Base-by-base conservation (phyloP, 2,113 vertebrate genomes). In the Oreochromis spilurus region DNA sequence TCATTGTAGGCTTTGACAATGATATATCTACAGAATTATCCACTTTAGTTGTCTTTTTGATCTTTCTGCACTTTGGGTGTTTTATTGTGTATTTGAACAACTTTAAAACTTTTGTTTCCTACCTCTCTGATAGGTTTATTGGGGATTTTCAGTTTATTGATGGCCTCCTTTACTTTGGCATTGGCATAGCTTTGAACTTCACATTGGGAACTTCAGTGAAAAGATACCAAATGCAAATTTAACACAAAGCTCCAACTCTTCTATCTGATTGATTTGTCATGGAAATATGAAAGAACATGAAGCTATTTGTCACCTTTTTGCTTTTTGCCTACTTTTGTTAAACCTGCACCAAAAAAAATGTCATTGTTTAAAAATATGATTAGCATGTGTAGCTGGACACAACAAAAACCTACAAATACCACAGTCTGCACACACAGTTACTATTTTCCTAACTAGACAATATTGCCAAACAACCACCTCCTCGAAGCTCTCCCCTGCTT, bases 221-320 rank as follows among this genome's bases (percentile, higher is more conserved):
- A 70, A 70, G n/a, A 43, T 70, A 16, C 12, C 65, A 43, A 70
- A 70, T 70, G 7, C 7, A 40, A 70, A 70, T 70, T 70, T 14
- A 40, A 70, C 62, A 70, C 36, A 5, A 40, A 70, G 36, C n/a
- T 70, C 12, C 19, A 70, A 2, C 34, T 67, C 19, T 67, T 67
- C 34, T 21, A 67, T 38, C 34, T 67, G 62, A 3, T 21, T 67
- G 19, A 14, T 67, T 67, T 70, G 1, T 43, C n/a, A 70, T 70
- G 62, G 34, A 40, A 67, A 21, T 67, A 38, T 21, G 36, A 38
- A 21, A 7, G 9, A 65, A 65, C 31, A 65, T 70, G 40, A 70
- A 70, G 9, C 19, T 70, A 40, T 14, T 14, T 67, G 62, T 40
- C 36, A 24, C n/a, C 21, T 67, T 67, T 14, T 36, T 31, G 31